These are phyloP conservation scores for Drosophila lowei DNA, from an alignment of 1,140 invertebrate species.

Conservation along the genomic window DNA sequence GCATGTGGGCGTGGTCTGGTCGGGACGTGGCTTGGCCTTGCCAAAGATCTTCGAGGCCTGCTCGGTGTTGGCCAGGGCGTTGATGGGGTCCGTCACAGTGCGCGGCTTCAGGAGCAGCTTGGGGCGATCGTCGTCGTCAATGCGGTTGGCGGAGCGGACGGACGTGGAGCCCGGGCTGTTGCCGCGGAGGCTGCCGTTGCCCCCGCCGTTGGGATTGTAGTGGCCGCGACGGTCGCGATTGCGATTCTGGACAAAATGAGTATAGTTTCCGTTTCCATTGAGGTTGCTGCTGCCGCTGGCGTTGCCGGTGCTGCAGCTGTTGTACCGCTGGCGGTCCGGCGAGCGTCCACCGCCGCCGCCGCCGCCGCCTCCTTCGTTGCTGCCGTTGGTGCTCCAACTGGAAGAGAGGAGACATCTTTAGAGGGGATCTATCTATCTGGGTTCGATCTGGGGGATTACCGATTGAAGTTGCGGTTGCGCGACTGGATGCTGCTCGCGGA, in stretches of 20 bases:
- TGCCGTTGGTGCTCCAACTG: constrained; percentile 14
- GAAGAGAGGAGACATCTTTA: background rate
- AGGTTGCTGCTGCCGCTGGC: constrained; percentile 25
- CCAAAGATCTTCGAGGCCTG: constrained; percentile 93
- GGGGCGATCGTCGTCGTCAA: constrained; percentile 89
- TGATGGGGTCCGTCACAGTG: constrained; percentile 92
- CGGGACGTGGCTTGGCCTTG: constrained; percentile 91
- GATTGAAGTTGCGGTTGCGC: constrained; percentile 50
- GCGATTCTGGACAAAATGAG: constrained; percentile 66
- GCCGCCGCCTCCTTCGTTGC: constrained; percentile 19
- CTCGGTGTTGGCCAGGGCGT: constrained; percentile 91
- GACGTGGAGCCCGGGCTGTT: background rate
- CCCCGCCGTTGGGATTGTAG: constrained; percentile 59
- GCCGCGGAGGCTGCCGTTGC: background rate
- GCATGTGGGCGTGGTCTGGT: constrained; percentile 33
- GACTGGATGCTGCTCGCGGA: constrained; percentile 40
- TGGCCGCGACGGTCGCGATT: constrained; percentile 75
- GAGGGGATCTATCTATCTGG: background rate
- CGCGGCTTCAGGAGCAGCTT: constrained; percentile 91
- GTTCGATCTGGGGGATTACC: constrained; percentile 21
- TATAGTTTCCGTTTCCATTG: constrained; percentile 42
- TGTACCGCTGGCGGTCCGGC: background rate
- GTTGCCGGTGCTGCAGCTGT: constrained; percentile 6
- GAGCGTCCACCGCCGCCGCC: constrained; percentile 1
- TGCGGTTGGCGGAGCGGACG: background rate